phyloP scores from a whole-genome alignment of 2,888 invertebrate species.

The Lochmaea capreae region DNA sequence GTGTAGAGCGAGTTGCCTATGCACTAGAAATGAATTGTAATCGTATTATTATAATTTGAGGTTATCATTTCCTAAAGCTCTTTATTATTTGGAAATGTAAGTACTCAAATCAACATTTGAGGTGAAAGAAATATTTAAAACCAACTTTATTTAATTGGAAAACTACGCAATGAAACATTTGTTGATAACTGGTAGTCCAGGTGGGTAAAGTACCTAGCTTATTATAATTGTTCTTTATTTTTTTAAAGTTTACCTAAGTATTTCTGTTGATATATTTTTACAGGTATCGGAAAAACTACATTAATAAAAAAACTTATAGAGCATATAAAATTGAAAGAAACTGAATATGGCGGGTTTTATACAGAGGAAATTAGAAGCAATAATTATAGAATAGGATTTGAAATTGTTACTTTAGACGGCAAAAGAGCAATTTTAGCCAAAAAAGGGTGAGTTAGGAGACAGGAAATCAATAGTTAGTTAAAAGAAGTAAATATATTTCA shows the following conservation, averaged over 20 bases:
- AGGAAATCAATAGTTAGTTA: neutral
- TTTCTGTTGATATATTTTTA: constrained; percentile 9
- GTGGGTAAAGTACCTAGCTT: constrained; percentile 27
- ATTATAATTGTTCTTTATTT: too few species aligned
- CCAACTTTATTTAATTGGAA: neutral
- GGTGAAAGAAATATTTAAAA: too few species aligned
- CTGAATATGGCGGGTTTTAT: constrained; percentile 70
- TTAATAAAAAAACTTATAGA: constrained; percentile 68
- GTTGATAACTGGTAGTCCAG: constrained; percentile 48
- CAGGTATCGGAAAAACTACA: constrained; percentile 78
- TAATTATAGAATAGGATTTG: constrained; percentile 72
- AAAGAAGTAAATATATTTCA: too few species aligned
- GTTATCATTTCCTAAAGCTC: neutral
- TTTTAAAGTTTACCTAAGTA: neutral
- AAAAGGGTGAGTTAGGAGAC: constrained; percentile 56
- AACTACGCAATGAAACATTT: constrained; percentile 42
- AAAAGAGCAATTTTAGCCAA: constrained; percentile 69
- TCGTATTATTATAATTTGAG: neutral
- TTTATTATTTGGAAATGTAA: too few species aligned
- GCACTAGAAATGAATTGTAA: neutral
- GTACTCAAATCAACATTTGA: too few species aligned
- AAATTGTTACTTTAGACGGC: constrained; percentile 69
- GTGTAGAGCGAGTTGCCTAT: neutral
- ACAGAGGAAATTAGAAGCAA: constrained; percentile 72
- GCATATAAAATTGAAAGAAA: constrained; percentile 58